Evolutionary conservation across 1,140 invertebrate species (phyloP), one percentile per base, ranked within the genome.

Genomic region (Artemia franciscana): DNA sequence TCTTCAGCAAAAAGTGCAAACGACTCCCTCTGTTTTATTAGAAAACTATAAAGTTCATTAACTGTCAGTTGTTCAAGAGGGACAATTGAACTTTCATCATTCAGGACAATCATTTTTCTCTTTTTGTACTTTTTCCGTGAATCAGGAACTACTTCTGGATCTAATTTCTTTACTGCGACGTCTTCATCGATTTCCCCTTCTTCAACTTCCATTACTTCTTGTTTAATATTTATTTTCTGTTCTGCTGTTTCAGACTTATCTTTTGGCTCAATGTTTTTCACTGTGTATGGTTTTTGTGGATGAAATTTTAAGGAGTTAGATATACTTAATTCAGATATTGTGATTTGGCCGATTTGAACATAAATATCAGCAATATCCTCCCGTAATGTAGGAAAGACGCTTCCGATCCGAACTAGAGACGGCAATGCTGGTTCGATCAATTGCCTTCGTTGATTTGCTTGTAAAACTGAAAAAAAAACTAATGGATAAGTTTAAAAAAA

Each of bases 341-440:
- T 86, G 59, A 94, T 84, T 66, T 86, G 78, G 5, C 86, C 91
- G 24, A 94, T 74, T 72, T 92, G 89, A 67, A 90, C 78, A 28
- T 96, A 71, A 9, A 97, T 76, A 21, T 82, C 82, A 0, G 87
- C 82, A 5, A 87, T 84, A 68, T 96, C 92, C 65, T 95, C 91
- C 26, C 85, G 81, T 2, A 96, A 76, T 2, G 90, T 88, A 24
- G 93, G 93, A 73, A 96, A 96, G 0, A 91, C 90, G 65, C 84
- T 79, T 68, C 88, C 90, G 65, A 96, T 88, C 39, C 86, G 75
- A 1, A 89, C 84, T 24, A 96, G 74, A 0, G 88, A 84, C 28
- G 88, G 85, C 39, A 96, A 72, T 5, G 88, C 81, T 15, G 85
- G 82, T 66, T 84, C 79, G 69, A 93, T 91, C 61, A 94, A 80